Evolutionary conservation across 2,888 invertebrate genomes (phyloP), one percentile per base, ranked within the genome.

Genomic region (Dynastes hyllus): DNA sequence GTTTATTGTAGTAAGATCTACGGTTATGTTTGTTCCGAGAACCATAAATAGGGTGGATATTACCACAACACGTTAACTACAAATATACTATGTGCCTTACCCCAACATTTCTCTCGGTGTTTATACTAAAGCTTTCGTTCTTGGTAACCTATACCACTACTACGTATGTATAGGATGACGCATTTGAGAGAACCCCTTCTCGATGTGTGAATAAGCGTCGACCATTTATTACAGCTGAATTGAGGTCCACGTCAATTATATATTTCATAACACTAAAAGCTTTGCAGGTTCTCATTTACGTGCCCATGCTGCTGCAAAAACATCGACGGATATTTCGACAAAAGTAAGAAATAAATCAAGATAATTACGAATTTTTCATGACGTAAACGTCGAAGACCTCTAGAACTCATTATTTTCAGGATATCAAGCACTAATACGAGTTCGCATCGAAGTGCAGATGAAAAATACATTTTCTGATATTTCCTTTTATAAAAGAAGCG

Each of bases 401-500:
- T n/a, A 65, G 40, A 65, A 65, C 32, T 65, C 40, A 65, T 65
- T 65, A 65, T 65, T 65, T 65, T 65, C 65, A 65, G 37, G 65
- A 37, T 65, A 37, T 40, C 37, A 6, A 16, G 32, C 32, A 37
- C 32, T 65, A 65, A 65, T 65, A 65, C 65, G 55, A 65, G n/a
- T n/a, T 65, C 37, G 32, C 40, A 65, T 16, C 37, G 40, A 32
- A 32, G 40, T 40, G 65, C 32, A 65, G 37, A 65, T 65, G 65
- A 65, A 65, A 65, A 65, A 65, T 65, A 65, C 65, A 40, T 65
- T 65, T 65, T 65, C 65, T 65, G 65, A 65, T 65, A 65, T 65
- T 37, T 37, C 37, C 32, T 65, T 65, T 32, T 32, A 65, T 22
- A 22, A 61, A 29, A 16, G 2, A 61, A 61, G 9, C 22, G 29